Base-by-base conservation (phyloP, 2,888 invertebrate genomes). In the Ophion obscuratus region DNA sequence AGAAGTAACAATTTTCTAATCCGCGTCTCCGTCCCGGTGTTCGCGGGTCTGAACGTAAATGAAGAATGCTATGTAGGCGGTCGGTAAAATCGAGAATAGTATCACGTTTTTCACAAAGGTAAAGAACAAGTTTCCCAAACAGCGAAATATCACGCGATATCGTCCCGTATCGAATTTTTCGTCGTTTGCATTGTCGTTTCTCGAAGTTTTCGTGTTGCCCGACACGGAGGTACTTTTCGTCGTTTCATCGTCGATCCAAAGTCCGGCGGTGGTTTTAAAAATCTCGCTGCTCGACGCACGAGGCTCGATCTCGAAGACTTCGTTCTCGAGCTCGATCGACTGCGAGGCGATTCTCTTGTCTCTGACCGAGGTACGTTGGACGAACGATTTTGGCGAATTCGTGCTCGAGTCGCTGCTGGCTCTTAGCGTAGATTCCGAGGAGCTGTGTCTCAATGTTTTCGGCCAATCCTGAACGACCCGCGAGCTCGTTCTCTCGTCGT, bases 31-130 rank as follows among this genome's bases (percentile, higher is more conserved):
- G 24, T 85, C 76, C 73, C n/a, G 57, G 20, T 85, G 59, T 24
- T 85, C 77, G n/a, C 31, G 67, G 53, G 78, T 87, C 70, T 88
- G 88, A 17, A 88, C 66, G 81, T 91, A 92, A 61, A 91, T 66
- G 20, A 91, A 92, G 59, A 92, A 86, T 0, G 86, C 87, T 73
- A 92, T 85, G 75, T 92, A 92, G 40, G 80, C 84, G 24, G 79
- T 81, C 62, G 92, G 92, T 31, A 92, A 75, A 44, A 92, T 47
- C 4, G 83, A 88, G 76, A 92, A 90, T n/a, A 92, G 78, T 71
- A 92, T 53, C 6, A 92, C 7, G 86, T 92, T 91, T 70, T 89
- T 90, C 7, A 92, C 7, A 11, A 91, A 31, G 27, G 61, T 83
- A 2, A 89, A 9, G 31, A 84, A 59, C 73, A 87, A 80, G 75